Base-by-base conservation (phyloP, 2,113 vertebrate genomes). In the Tautogolabrus adspersus region DNA sequence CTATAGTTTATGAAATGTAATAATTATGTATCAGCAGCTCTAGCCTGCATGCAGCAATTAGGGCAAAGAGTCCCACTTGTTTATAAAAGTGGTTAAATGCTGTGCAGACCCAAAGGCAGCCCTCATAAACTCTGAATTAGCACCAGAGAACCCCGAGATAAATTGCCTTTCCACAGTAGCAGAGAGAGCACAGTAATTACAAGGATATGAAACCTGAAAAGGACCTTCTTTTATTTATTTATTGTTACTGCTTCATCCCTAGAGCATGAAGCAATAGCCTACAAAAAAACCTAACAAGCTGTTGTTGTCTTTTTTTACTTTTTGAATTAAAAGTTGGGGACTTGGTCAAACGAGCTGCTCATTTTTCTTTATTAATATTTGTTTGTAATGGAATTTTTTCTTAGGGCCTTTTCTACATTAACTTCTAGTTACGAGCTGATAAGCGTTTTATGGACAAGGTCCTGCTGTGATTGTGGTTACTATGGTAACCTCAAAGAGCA, bases 401-500 rank as follows among this genome's bases (percentile, higher is more conserved):
- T 49, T 47, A 7, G 37, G 59, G 72, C 51, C 18, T 55, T 70
- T 71, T 49, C 18, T 77, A 62, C 72, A 86, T 65, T 60, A 59
- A 70, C 71, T 81, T 84, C 66, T 63, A 58, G 66, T 82, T 83
- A 79, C 79, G 30, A 86, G 88, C 82, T 79, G 75, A 88, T 90
- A 85, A 69, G 58, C 89, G 85, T 88, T 91, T 10, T 42, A 83
- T 89, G 91, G 93, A 90, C 92, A 94, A 92, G 86, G 86, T 71
- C 81, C 79, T 61, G 78, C 85, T 83, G 89, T 88, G 90, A 93
- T 34, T 91, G 88, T 89, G 89, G 93, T 94, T 91, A 79, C 93
- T 86, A 94, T 93, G 92, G 93, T 89, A 90, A 93, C 93, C 81
- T 87, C 84, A 79, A 72, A 88, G 84, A 87, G 89, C 81, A 87